These are phyloP conservation scores for Neuroterus valhalla DNA, from an alignment of 1,140 invertebrate species.

Conservation along the genomic window DNA sequence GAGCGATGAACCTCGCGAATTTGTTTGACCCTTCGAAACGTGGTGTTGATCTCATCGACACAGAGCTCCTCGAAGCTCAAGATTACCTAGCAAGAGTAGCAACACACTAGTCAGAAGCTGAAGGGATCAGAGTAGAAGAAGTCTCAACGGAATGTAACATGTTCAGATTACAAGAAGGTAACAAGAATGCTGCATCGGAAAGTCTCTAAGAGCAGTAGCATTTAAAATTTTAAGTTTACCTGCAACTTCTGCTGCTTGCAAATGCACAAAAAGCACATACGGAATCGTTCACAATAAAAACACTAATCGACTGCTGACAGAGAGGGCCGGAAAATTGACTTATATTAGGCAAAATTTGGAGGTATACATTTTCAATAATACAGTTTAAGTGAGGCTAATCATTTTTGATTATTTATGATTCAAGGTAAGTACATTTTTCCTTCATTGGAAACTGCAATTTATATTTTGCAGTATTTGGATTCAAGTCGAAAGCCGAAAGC, in stretches of 20 bases:
- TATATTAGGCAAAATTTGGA: neutral
- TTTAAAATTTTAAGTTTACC: conserved; percentile 4
- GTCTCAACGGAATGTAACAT: neutral
- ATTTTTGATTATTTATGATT: too few species aligned
- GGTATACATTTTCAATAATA: too few species aligned
- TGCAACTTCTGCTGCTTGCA: neutral
- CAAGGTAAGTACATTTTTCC: too few species aligned
- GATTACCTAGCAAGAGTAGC: neutral
- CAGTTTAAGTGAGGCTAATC: too few species aligned
- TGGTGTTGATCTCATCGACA: neutral
- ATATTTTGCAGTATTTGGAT: too few species aligned
- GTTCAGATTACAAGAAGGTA: neutral
- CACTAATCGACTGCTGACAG: neutral
- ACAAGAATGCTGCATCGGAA: neutral
- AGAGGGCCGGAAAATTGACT: neutral
- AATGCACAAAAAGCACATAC: neutral
- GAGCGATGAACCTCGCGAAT: neutral
- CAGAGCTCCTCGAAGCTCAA: neutral
- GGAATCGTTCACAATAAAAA: neutral
- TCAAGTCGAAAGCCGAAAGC: too few species aligned
- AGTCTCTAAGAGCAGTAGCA: neutral
- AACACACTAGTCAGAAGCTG: neutral
- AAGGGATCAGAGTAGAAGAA: neutral
- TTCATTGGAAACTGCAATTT: too few species aligned
- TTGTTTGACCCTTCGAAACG: neutral